Evolutionary conservation across 2,113 vertebrate species (phyloP).

Genomic region (Orthochromis malagaraziensis): DNA sequence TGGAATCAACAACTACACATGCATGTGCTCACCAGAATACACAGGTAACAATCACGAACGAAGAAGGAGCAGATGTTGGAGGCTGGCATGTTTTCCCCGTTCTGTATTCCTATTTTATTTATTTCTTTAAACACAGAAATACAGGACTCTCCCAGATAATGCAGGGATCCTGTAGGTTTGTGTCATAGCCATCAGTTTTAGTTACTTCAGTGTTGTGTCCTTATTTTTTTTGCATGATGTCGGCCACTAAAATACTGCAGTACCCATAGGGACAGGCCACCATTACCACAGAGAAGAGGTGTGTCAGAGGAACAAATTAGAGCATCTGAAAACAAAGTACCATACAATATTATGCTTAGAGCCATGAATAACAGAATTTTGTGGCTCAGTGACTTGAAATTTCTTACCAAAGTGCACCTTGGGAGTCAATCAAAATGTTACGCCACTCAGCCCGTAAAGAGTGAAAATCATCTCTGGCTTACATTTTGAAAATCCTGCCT

Average conservation of each 20-base stretch:
- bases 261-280: background rate
- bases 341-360: background rate
- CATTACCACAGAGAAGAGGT: background rate
- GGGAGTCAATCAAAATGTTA: background rate
- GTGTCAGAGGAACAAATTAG: background rate
- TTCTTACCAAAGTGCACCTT: background rate
- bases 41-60: slow-evolving; percentile 76
- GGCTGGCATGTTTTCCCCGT: background rate
- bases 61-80: background rate
- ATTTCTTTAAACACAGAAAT: background rate
- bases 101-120: background rate
- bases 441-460: background rate
- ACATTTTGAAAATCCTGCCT: background rate
- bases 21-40: slow-evolving; percentile 93
- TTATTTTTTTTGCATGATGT: background rate
- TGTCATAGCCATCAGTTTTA: background rate
- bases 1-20: slow-evolving; percentile 98
- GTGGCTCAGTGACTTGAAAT: background rate
- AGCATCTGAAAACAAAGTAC: background rate
- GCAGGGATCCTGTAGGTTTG: background rate
- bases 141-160: background rate
- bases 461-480: background rate
- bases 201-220: background rate
- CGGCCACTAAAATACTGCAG: background rate
- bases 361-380: background rate